phyloP scores from a whole-genome alignment of 2,113 vertebrate species.

The Aspidoscelis tigris region DNA sequence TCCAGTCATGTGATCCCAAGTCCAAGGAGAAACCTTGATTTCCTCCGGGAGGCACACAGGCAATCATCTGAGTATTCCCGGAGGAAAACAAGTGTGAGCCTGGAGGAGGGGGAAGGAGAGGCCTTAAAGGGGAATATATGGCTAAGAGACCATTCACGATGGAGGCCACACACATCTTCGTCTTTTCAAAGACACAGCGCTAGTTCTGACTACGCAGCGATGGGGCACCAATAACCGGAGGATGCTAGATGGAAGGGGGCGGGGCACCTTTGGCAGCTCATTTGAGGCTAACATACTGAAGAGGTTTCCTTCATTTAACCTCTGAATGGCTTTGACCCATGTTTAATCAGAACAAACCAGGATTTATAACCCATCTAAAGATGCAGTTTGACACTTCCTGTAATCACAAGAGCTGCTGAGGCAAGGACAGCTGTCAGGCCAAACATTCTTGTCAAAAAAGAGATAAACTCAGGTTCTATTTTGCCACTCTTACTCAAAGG shows the following conservation, averaged over 20 bases:
- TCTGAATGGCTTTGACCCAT: conserved; percentile 71
- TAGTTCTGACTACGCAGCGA: conserved; percentile 50
- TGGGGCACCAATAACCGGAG: conserved; percentile 25
- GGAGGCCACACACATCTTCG: conserved; percentile 29
- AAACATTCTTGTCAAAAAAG: conserved; percentile 70
- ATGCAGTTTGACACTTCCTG: conserved; percentile 74
- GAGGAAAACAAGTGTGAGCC: conserved; percentile 18
- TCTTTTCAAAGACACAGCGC: conserved; percentile 13
- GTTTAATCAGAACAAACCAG: conserved; percentile 72
- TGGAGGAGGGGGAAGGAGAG: conserved; percentile 29
- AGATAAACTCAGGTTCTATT: conserved; percentile 60
- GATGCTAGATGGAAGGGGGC: conserved; percentile 24
- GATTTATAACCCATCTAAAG: conserved; percentile 78
- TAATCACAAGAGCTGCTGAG: conserved; percentile 81
- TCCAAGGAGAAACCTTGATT: conserved; percentile 87
- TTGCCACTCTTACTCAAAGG: conserved; percentile 34
- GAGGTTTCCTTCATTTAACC: conserved; percentile 74
- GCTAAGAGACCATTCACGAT: conserved; percentile 57
- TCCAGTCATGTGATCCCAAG: conserved; percentile 76
- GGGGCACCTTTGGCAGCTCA: conserved; percentile 30
- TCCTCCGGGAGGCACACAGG: conserved; percentile 88
- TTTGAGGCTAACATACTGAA: conserved; percentile 34
- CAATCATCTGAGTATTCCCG: conserved; percentile 70
- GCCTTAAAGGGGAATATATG: conserved; percentile 34
- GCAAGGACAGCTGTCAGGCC: conserved; percentile 82